Evolutionary conservation across 2,113 vertebrate genomes (phyloP).

Genomic region (Cynopterus brachyotis): DNA sequence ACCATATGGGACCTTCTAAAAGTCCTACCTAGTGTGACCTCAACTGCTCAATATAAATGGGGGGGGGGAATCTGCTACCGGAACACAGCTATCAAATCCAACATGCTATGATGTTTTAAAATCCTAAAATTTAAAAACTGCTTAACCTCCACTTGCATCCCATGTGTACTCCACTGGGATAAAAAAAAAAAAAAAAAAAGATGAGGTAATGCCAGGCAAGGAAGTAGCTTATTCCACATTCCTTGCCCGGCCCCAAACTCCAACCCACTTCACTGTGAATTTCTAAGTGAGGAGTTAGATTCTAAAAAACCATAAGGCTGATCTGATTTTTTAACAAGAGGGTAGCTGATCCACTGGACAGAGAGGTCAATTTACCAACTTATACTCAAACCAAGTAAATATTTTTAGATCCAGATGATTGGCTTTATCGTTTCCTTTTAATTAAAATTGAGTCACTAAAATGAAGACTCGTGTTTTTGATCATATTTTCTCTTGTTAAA

Average conservation of each 20-base stretch:
- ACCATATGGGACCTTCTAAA: background rate
- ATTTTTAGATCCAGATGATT: background rate
- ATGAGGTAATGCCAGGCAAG: background rate
- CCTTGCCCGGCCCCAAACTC: too few relatives aligned
- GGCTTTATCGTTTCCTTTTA: background rate
- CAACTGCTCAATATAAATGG: background rate
- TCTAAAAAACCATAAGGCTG: background rate
- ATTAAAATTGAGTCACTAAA: background rate
- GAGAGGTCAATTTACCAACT: background rate
- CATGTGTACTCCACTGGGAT: background rate
- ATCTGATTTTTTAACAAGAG: background rate
- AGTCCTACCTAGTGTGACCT: background rate
- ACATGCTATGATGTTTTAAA: background rate
- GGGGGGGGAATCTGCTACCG: background rate
- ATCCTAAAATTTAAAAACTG: background rate
- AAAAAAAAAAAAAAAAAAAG: conserved; percentile 1
- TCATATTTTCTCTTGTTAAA: background rate
- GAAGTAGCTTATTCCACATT: background rate
- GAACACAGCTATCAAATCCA: background rate
- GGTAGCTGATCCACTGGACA: background rate
- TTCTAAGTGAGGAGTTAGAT: background rate
- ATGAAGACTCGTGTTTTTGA: background rate
- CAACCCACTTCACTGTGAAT: background rate
- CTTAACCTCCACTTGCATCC: background rate
- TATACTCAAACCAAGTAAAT: background rate